A percentile compares a stretch with the other conserved stretches of the same genome.
Evolutionary conservation across 2,888 invertebrate genomes (phyloP).

Genomic region (Chirona hameri): DNA sequence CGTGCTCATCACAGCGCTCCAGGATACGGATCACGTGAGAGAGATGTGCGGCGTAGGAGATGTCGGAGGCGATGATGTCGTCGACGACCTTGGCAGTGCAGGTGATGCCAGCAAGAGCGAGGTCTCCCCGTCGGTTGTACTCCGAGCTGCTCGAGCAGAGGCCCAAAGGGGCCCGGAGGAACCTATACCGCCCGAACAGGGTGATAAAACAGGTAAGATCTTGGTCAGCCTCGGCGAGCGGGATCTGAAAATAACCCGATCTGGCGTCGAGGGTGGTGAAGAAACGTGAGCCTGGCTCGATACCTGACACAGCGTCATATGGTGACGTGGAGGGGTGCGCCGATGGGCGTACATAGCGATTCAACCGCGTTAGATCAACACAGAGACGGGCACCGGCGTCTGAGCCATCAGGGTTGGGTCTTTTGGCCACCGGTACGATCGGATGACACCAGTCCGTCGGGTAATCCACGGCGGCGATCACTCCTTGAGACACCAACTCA

Average conservation of each 20-base stretch:
- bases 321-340: background rate
- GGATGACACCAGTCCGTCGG: too few relatives aligned
- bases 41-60: background rate
- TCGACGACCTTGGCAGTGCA: background rate
- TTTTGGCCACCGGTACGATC: too few relatives aligned
- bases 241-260: background rate
- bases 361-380: background rate
- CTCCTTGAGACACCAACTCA: too few relatives aligned
- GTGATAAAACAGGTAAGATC: background rate
- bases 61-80: background rate
- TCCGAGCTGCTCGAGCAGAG: background rate
- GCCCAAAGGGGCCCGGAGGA: background rate
- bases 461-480: too few relatives aligned
- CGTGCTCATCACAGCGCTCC: background rate
- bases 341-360: background rate
- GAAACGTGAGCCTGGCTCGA: background rate
- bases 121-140: background rate
- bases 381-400: background rate
- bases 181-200: background rate
- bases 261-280: background rate
- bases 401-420: too few relatives aligned
- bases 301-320: background rate
- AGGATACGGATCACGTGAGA: background rate
- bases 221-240: background rate
- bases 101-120: background rate